These are phyloP conservation scores for Lasioglossum leucozonium DNA, from an alignment of 2,888 invertebrate genomes.

Conservation along the genomic window DNA sequence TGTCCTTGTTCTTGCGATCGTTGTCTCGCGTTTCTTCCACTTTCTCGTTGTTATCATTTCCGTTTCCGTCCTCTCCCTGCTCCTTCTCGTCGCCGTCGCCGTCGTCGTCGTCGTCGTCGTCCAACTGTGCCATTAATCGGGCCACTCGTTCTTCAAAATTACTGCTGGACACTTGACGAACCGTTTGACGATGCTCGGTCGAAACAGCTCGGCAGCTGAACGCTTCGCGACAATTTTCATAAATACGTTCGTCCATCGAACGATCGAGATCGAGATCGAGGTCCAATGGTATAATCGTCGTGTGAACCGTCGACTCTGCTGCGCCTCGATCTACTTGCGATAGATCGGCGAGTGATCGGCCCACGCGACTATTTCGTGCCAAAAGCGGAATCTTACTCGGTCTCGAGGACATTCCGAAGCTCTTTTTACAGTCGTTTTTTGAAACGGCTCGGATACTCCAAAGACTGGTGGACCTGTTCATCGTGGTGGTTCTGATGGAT, in stretches of 20 bases:
- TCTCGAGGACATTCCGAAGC: slow-evolving; percentile 63
- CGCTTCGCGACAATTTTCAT: slow-evolving; percentile 79
- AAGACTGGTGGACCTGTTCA: slow-evolving; percentile 80
- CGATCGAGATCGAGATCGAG: slow-evolving; percentile 71
- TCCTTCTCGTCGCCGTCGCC: neutral
- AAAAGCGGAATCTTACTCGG: slow-evolving; percentile 82
- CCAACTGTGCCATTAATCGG: slow-evolving; percentile 79
- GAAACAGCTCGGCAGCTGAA: neutral
- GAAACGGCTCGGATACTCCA: slow-evolving; percentile 77
- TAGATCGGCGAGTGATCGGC: slow-evolving; percentile 83
- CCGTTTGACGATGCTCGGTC: neutral
- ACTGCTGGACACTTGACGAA: slow-evolving; percentile 33
- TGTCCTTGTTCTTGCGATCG: neutral
- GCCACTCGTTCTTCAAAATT: slow-evolving; percentile 80
- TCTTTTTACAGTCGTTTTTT: slow-evolving; percentile 40
- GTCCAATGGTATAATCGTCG: slow-evolving; percentile 32
- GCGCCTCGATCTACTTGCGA: slow-evolving; percentile 79
- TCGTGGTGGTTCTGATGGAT: slow-evolving; percentile 29
- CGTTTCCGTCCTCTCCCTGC: neutral
- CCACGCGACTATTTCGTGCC: slow-evolving; percentile 73
- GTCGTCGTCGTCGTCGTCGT: slow-evolving; percentile 59
- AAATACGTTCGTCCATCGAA: slow-evolving; percentile 78
- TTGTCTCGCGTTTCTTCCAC: no score
- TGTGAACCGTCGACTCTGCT: slow-evolving; percentile 70
- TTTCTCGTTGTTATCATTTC: neutral